Conservation (phyloP, 2,113 vertebrate genomes). For the Piprites chloris region DNA sequence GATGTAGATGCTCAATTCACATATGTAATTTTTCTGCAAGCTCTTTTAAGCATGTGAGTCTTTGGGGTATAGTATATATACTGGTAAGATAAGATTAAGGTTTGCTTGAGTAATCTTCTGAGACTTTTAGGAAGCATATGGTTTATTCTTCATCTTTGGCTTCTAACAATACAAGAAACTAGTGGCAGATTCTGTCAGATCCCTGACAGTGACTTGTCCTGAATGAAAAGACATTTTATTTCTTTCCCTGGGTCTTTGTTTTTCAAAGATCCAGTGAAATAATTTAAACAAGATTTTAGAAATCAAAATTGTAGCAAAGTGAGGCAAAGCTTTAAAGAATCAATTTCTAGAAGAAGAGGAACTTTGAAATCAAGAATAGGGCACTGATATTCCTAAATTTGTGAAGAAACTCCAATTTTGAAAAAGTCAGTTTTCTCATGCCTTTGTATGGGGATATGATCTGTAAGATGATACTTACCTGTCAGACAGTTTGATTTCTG, state of each 20-base stretch:
- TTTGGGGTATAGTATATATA: not conserved
- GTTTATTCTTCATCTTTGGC: not conserved
- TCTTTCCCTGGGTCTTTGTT: not conserved
- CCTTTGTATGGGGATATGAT: not conserved
- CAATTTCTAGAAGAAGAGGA: not conserved
- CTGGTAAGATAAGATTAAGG: not conserved
- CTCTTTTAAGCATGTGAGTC: not conserved
- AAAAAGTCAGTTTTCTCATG: not conserved
- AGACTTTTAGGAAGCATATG: not conserved
- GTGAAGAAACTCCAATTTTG: not conserved
- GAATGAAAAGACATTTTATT: not conserved
- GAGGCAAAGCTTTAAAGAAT: not conserved
- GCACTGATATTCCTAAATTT: not conserved
- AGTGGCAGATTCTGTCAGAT: not conserved
- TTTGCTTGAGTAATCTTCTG: not conserved
- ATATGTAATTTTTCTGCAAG: not conserved
- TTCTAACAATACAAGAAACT: not conserved
- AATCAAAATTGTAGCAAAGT: not conserved
- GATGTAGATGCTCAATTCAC: not conserved
- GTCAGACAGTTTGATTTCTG: not conserved
- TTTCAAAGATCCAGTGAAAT: not conserved
- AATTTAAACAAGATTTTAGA: not conserved
- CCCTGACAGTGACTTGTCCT: not conserved
- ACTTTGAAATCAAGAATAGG: not conserved
- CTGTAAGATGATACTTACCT: not conserved